Evolutionary conservation across 2,888 invertebrate species (phyloP).

Genomic region (Buathra laborator): DNA sequence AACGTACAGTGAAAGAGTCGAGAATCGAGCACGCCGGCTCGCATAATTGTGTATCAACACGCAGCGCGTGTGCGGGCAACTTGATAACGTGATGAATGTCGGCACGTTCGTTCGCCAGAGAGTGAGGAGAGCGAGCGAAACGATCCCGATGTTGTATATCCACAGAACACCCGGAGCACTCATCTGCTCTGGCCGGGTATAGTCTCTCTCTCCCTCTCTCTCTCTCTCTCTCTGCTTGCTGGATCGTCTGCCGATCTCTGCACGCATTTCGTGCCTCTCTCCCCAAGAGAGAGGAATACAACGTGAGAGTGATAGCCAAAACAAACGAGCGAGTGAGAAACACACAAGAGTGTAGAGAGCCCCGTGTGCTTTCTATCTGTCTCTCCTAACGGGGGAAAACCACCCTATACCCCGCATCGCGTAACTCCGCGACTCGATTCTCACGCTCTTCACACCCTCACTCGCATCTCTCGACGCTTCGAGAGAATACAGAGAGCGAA

Average conservation of each 20-base stretch:
- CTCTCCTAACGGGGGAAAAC: slow-evolving; percentile 31
- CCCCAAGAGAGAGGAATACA: no score
- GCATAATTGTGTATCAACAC: slow-evolving; percentile 85
- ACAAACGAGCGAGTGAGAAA: slow-evolving; percentile 6
- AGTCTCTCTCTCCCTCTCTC: no score
- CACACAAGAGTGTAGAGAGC: not conserved
- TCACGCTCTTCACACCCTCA: slow-evolving; percentile 48
- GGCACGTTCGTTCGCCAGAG: slow-evolving; percentile 69
- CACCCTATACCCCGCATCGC: not conserved
- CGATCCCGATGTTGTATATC: slow-evolving; percentile 51
- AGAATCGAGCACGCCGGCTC: slow-evolving; percentile 78
- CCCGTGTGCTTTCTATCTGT: slow-evolving; percentile 47
- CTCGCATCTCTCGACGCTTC: slow-evolving; percentile 34
- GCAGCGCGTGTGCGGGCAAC: slow-evolving; percentile 79
- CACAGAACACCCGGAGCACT: slow-evolving; percentile 31
- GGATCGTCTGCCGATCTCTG: slow-evolving; percentile 5
- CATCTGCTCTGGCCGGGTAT: slow-evolving; percentile 26
- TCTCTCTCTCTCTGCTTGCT: no score
- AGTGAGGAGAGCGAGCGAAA: not conserved
- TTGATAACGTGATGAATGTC: slow-evolving; percentile 84
- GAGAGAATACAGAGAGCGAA: not conserved
- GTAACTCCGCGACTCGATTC: slow-evolving; percentile 33
- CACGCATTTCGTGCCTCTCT: slow-evolving; percentile 17
- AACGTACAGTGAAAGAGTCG: slow-evolving; percentile 68
- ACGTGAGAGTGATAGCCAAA: not conserved